phyloP scores from a whole-genome alignment of 2,113 vertebrate species.

The Cromileptes altivelis region DNA sequence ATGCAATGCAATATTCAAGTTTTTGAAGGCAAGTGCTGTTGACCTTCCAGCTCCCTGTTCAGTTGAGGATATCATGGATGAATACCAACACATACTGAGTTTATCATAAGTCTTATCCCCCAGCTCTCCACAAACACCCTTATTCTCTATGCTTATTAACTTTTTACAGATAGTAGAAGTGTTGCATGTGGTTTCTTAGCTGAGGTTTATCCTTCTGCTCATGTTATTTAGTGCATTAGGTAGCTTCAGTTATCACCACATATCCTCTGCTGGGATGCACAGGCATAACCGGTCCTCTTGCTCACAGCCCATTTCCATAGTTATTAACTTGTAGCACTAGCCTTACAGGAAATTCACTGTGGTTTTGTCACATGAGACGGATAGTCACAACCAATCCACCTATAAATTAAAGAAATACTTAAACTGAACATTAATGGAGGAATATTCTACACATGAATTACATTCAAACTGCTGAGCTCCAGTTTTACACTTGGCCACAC shows the following conservation, averaged over 20 bases:
- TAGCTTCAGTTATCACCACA: conserved; percentile 24
- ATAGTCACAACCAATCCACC: not conserved
- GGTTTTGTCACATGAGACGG: not conserved
- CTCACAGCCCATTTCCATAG: not conserved
- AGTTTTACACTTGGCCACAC: conserved; percentile 13
- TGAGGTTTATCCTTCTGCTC: conserved; percentile 6
- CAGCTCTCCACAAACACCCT: conserved; percentile 25
- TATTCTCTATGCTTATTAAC: not conserved
- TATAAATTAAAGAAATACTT: not conserved
- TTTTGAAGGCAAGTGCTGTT: conserved; percentile 18
- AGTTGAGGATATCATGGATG: not conserved
- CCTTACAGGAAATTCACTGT: not conserved
- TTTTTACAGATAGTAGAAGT: conserved; percentile 9
- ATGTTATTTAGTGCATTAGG: conserved; percentile 23
- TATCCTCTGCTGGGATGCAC: conserved; percentile 10
- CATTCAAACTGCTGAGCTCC: conserved; percentile 16
- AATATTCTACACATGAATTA: not conserved
- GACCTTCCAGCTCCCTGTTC: conserved; percentile 2
- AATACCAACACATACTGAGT: conserved; percentile 23
- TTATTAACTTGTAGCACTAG: not conserved
- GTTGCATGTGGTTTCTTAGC: conserved; percentile 5
- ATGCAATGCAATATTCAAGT: not conserved
- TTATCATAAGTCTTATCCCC: not conserved
- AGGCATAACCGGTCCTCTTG: not conserved
- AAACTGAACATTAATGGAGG: not conserved